phyloP scores from a whole-genome alignment of 2,888 invertebrate species.

The Villa cingulata region DNA sequence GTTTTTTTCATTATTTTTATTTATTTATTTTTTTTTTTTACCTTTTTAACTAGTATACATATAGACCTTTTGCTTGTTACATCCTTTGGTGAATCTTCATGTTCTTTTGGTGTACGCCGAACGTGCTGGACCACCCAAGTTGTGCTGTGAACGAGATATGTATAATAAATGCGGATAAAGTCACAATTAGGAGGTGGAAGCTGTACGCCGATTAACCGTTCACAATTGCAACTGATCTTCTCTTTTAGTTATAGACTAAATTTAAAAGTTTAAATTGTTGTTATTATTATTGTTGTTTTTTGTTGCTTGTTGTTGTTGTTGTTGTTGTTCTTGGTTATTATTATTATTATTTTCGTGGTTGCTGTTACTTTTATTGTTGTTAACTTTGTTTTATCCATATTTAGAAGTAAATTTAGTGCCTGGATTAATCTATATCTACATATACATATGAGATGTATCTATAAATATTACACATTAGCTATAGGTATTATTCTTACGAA shows the following conservation, averaged over 20 bases:
- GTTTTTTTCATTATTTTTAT: neutral
- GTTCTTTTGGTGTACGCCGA: slow-evolving; percentile 14
- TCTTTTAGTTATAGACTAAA: slow-evolving; percentile 2
- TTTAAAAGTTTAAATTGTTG: neutral
- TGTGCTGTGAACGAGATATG: slow-evolving; percentile 14
- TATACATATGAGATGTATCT: too few relatives aligned
- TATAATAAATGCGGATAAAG: slow-evolving; percentile 15
- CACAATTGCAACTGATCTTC: slow-evolving; percentile 13
- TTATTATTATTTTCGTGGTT: slow-evolving; percentile 4
- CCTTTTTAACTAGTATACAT: neutral
- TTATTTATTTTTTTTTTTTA: neutral
- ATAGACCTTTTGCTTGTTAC: neutral
- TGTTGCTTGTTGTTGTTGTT: slow-evolving; percentile 1
- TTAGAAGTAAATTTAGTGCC: too few relatives aligned
- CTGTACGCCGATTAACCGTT: slow-evolving; percentile 12
- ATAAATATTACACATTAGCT: too few relatives aligned
- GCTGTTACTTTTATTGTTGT: slow-evolving; percentile 8
- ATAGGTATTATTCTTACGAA: too few relatives aligned
- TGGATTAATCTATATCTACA: too few relatives aligned
- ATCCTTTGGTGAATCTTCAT: slow-evolving; percentile 11
- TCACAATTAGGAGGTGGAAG: slow-evolving; percentile 16
- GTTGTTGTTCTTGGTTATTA: slow-evolving; percentile 1
- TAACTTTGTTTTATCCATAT: too few relatives aligned
- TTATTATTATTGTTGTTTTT: slow-evolving; percentile 1
- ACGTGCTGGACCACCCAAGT: slow-evolving; percentile 15